These are phyloP conservation scores for Toxonevra muliebris DNA, from an alignment of 2,888 invertebrate genomes.

Conservation along the genomic window DNA sequence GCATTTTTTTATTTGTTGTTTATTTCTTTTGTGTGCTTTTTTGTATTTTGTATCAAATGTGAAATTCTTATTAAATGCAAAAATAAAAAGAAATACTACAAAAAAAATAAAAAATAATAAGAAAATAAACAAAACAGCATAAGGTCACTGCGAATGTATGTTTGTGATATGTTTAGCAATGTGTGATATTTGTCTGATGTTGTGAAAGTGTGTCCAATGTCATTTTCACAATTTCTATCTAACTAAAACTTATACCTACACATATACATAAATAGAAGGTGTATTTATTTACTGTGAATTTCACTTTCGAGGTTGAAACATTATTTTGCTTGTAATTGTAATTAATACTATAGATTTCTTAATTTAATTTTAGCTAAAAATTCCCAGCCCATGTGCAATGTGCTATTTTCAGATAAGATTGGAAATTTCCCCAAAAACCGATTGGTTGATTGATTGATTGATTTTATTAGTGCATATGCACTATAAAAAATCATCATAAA, in stretches of 20 bases:
- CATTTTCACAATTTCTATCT: slow-evolving; percentile 5
- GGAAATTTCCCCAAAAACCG: no score
- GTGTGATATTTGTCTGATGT: background rate
- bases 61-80: slow-evolving; percentile 8
- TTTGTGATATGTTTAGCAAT: background rate
- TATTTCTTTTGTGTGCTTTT: background rate
- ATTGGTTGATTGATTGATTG: no score
- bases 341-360: no score
- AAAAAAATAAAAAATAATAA: no score
- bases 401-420: no score
- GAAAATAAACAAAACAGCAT: background rate
- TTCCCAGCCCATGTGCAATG: no score
- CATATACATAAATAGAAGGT: background rate
- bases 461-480: no score
- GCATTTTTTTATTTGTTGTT: background rate
- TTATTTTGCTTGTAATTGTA: no score
- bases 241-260: background rate
- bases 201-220: slow-evolving; percentile 11
- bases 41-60: background rate
- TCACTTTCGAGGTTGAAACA: no score
- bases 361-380: no score
- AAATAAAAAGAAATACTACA: background rate
- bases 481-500: no score
- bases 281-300: background rate
- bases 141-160: background rate